phyloP scores from a whole-genome alignment of 2,888 invertebrate species.

The Eueremaeus valkanovi region DNA sequence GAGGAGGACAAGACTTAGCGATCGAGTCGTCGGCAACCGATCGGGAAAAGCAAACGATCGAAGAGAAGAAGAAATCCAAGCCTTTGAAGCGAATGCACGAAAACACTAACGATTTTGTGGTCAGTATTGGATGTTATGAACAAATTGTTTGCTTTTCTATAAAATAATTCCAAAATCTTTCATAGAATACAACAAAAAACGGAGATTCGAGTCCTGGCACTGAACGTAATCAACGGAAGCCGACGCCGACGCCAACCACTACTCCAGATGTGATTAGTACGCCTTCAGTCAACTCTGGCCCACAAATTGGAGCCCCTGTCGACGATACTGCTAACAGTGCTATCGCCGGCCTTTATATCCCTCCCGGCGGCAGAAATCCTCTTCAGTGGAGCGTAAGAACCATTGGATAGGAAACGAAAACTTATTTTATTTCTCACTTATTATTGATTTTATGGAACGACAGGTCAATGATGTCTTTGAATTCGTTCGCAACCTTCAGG shows the following conservation, averaged over 20 bases:
- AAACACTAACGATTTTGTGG: neutral
- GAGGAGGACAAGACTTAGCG: neutral
- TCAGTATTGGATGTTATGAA: neutral
- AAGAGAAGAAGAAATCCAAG: neutral
- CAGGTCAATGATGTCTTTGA: constrained; percentile 82
- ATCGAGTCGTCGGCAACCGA: neutral
- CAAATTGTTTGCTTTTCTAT: neutral
- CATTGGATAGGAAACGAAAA: neutral
- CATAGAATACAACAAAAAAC: neutral
- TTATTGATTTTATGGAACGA: constrained; percentile 45
- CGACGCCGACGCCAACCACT: too few relatives aligned
- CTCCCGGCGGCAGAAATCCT: constrained; percentile 55
- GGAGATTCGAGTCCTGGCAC: neutral
- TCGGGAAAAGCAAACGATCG: neutral
- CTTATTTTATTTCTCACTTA: neutral
- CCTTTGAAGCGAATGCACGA: neutral
- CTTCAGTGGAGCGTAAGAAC: constrained; percentile 60
- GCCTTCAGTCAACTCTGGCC: neutral
- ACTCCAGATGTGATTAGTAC: neutral
- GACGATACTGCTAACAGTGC: constrained; percentile 6
- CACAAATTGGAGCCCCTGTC: neutral
- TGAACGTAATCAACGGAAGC: neutral
- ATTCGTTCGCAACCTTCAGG: constrained; percentile 78
- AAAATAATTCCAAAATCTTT: neutral
- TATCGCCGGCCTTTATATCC: constrained; percentile 31